Evolutionary conservation across 2,113 vertebrate species (phyloP).

Genomic region (Asarcornis scutulata): DNA sequence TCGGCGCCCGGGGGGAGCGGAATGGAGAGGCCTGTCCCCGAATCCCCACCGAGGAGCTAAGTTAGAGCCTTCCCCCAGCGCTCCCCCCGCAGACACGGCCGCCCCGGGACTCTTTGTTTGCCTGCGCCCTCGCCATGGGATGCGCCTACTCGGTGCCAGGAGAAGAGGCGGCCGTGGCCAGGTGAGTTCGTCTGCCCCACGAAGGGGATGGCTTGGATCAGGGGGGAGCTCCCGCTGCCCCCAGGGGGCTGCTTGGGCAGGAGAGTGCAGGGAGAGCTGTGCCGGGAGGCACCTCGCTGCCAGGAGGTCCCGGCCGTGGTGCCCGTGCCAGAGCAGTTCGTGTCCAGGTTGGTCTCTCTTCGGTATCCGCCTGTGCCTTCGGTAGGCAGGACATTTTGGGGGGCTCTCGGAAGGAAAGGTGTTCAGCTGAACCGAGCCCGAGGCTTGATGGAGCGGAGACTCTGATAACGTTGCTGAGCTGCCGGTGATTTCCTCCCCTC

Average conservation of each 20-base stretch:
- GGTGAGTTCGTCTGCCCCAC: constrained; percentile 78
- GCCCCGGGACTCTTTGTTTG: constrained; percentile 48
- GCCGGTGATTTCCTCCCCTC: not conserved
- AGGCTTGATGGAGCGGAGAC: not conserved
- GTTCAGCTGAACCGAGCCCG: not conserved
- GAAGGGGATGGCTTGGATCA: rapidly evolving
- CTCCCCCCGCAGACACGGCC: not conserved
- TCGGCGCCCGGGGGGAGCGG: constrained; percentile 13
- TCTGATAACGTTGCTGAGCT: not conserved
- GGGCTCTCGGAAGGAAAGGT: not conserved
- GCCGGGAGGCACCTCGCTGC: not conserved
- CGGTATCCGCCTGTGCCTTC: rapidly evolving
- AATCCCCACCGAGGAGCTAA: constrained; percentile 23
- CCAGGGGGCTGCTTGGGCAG: not conserved
- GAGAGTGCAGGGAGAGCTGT: not conserved
- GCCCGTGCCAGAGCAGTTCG: rapidly evolving
- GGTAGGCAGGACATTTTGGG: rapidly evolving
- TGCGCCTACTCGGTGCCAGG: constrained; percentile 85
- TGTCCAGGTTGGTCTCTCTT: not conserved
- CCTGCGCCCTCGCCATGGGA: constrained; percentile 80
- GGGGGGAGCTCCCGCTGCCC: rapidly evolving
- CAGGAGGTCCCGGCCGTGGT: not conserved
- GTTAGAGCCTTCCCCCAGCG: not conserved
- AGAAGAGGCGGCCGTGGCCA: constrained; percentile 79
- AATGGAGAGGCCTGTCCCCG: constrained; percentile 6